Percentiles rank a stretch among this genome's conserved stretches.
phyloP scores from a whole-genome alignment of 2,113 vertebrate genomes.

The Oncorhynchus masou region DNA sequence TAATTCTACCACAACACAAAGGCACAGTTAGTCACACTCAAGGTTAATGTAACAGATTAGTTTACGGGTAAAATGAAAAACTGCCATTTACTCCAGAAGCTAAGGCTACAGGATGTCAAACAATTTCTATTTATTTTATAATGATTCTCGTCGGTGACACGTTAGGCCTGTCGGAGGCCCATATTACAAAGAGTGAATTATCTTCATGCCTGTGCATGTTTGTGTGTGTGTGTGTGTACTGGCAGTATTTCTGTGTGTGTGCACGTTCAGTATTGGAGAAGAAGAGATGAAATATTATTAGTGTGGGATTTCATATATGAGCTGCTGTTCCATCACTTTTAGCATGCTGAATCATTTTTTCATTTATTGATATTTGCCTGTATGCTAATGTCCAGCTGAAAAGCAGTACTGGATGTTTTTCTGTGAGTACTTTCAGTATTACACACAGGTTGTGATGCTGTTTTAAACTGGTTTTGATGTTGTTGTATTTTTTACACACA shows the following conservation, averaged over 20 bases:
- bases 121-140: background rate
- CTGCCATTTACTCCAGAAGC: background rate
- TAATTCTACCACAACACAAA: background rate
- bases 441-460: background rate
- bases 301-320: conserved; percentile 27
- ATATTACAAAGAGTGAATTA: conserved; percentile 15
- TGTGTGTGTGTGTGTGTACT: background rate
- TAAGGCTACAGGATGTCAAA: conserved; percentile 3
- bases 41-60: background rate
- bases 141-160: conserved; percentile 13
- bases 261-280: background rate
- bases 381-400: conserved; percentile 6
- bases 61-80: background rate
- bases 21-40: background rate
- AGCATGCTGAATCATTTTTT: conserved; percentile 13
- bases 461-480: background rate
- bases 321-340: conserved; percentile 16
- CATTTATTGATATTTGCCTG: background rate
- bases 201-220: conserved; percentile 10
- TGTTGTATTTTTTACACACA: background rate
- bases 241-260: no score
- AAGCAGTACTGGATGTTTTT: background rate
- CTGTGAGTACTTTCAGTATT: background rate
- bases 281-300: conserved; percentile 43
- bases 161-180: conserved; percentile 9